These are phyloP conservation scores for Telenomus remus DNA, from an alignment of 1,140 invertebrate species.

Conservation along the genomic window DNA sequence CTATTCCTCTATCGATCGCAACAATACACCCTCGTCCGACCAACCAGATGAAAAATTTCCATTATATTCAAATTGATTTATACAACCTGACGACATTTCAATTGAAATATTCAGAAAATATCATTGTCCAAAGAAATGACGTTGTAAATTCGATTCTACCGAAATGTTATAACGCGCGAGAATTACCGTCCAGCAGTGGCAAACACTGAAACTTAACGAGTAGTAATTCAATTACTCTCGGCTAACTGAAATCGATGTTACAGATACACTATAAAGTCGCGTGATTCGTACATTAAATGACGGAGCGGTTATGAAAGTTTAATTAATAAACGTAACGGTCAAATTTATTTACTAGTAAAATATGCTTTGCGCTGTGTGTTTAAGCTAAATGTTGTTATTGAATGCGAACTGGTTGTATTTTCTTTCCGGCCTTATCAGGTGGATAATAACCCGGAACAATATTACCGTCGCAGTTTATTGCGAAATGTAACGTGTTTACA, in stretches of 20 bases:
- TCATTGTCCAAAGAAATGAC: too few relatives aligned
- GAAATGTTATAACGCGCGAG: not conserved
- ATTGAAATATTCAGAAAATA: too few relatives aligned
- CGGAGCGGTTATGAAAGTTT: constrained; percentile 15
- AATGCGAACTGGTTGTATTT: constrained; percentile 37
- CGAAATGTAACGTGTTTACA: constrained; percentile 5
- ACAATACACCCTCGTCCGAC: not conserved
- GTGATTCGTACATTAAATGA: constrained; percentile 18
- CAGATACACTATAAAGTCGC: not conserved
- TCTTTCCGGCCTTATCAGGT: constrained; percentile 32
- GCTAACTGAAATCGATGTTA: constrained; percentile 12
- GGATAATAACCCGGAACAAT: constrained; percentile 30
- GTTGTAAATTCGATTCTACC: too few relatives aligned
- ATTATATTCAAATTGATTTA: not conserved
- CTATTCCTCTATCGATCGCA: too few relatives aligned
- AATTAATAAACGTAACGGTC: constrained; percentile 29
- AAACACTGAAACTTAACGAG: constrained; percentile 13
- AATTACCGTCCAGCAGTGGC: not conserved
- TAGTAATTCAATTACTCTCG: constrained; percentile 21
- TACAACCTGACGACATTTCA: not conserved
- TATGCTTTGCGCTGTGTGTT: constrained; percentile 20
- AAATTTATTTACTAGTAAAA: constrained; percentile 38
- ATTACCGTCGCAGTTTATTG: constrained; percentile 7
- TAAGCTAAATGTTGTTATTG: constrained; percentile 30
- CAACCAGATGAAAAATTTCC: not conserved